phyloP scores from a whole-genome alignment of 2,888 invertebrate species.

The Dromius quadrimaculatus region DNA sequence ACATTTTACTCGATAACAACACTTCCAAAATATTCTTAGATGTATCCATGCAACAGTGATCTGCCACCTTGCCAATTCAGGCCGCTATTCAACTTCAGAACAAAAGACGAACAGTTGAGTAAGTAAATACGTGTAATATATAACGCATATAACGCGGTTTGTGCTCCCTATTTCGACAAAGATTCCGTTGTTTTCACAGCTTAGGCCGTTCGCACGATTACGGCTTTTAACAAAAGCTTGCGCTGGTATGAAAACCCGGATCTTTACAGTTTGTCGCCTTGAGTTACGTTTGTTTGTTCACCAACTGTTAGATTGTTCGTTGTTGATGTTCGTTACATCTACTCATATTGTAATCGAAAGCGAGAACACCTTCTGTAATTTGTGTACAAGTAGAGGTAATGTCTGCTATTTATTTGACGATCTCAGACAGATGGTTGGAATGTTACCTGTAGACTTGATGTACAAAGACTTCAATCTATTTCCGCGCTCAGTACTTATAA shows the following conservation, averaged over 20 bases:
- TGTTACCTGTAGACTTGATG: not conserved
- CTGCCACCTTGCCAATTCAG: no score
- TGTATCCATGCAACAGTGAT: no score
- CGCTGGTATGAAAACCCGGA: slow-evolving; percentile 30
- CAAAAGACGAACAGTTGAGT: slow-evolving; percentile 42
- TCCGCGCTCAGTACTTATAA: no score
- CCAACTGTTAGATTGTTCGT: slow-evolving; percentile 4
- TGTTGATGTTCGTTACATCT: slow-evolving; percentile 22
- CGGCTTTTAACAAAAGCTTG: slow-evolving; percentile 37
- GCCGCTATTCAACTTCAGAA: not conserved
- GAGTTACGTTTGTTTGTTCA: slow-evolving; percentile 36
- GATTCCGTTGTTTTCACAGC: slow-evolving; percentile 49
- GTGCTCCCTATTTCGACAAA: slow-evolving; percentile 25
- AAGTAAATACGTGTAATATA: slow-evolving; percentile 45
- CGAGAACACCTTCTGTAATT: slow-evolving; percentile 18
- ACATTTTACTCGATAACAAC: no score
- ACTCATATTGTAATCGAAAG: slow-evolving; percentile 18
- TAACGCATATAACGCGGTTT: slow-evolving; percentile 42
- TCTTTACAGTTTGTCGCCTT: slow-evolving; percentile 40
- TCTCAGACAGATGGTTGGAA: not conserved
- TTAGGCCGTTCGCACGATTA: slow-evolving; percentile 45
- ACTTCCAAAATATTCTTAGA: no score
- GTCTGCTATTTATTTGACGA: not conserved
- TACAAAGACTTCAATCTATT: no score
- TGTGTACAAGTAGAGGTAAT: slow-evolving; percentile 2